A percentile compares a stretch with the other conserved stretches of the same genome.
Evolutionary conservation across 2,113 vertebrate species (phyloP).

Genomic region (Grammomys dolichurus): DNA sequence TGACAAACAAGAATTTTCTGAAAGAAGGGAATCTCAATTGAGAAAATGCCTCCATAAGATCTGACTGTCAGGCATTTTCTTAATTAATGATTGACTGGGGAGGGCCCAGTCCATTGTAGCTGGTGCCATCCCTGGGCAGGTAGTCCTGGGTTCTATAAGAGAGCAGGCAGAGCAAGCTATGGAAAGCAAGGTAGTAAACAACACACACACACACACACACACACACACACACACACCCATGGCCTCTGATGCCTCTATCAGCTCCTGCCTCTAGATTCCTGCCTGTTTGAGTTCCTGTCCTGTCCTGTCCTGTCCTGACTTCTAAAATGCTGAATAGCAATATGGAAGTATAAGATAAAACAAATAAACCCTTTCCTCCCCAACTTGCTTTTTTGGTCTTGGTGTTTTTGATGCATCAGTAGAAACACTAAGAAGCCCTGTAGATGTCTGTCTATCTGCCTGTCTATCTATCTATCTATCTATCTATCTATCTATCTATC

Average conservation of each 20-base stretch:
- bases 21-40: too few relatives aligned
- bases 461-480: too few relatives aligned
- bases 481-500: too few relatives aligned
- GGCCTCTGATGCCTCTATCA: not conserved
- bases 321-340: not conserved
- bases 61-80: not conserved
- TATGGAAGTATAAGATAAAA: not conserved
- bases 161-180: not conserved
- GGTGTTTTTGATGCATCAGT: not conserved
- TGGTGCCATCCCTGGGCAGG: not conserved
- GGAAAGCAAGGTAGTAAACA: not conserved
- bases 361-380: not conserved
- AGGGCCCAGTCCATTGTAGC: not conserved
- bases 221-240: too few relatives aligned
- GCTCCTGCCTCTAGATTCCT: not conserved
- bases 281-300: not conserved
- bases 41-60: not conserved
- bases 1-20: too few relatives aligned
- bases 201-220: not conserved
- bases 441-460: not conserved
- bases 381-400: not conserved
- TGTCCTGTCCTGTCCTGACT: not conserved
- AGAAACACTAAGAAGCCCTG: not conserved
- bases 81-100: not conserved
- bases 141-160: not conserved